A percentile compares a stretch with the other conserved stretches of the same genome.
These are phyloP conservation scores for Epinotia nisella DNA, from an alignment of 2,888 invertebrate species.

Conservation along the genomic window DNA sequence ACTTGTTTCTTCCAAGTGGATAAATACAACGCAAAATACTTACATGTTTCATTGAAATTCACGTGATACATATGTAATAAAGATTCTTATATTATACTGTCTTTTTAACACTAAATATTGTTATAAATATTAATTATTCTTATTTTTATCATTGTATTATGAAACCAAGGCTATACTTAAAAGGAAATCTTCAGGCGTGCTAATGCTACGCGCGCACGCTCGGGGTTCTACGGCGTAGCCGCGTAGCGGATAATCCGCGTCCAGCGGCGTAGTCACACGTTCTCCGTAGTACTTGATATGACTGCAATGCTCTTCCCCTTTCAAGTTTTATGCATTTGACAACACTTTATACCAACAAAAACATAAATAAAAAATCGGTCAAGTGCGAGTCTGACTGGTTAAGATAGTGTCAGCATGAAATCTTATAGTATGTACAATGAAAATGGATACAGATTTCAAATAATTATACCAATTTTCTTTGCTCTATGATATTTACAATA, in stretches of 20 bases:
- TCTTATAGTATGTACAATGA: neutral
- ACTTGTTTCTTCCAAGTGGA: neutral
- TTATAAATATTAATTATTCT: neutral
- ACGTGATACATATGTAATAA: too few species aligned
- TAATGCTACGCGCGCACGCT: slow-evolving; percentile 71
- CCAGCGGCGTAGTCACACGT: slow-evolving; percentile 79
- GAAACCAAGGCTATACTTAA: slow-evolving; percentile 45
- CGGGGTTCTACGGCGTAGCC: slow-evolving; percentile 73
- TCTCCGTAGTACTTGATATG: slow-evolving; percentile 67
- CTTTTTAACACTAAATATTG: too few species aligned
- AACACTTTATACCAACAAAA: slow-evolving; percentile 4
- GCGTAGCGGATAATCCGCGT: slow-evolving; percentile 77
- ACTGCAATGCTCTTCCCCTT: slow-evolving; percentile 75
- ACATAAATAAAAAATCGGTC: neutral
- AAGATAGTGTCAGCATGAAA: neutral
- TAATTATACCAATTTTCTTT: too few species aligned
- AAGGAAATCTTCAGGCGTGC: slow-evolving; percentile 51
- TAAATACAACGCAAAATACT: too few species aligned
- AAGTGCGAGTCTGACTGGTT: too few species aligned
- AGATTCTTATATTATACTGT: too few species aligned
- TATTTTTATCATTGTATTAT: neutral
- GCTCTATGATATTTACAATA: neutral
- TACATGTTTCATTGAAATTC: neutral
- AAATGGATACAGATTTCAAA: neutral
- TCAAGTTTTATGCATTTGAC: slow-evolving; percentile 76